phyloP scores from a whole-genome alignment of 2,113 vertebrate genomes.

The Tylochromis polylepis region DNA sequence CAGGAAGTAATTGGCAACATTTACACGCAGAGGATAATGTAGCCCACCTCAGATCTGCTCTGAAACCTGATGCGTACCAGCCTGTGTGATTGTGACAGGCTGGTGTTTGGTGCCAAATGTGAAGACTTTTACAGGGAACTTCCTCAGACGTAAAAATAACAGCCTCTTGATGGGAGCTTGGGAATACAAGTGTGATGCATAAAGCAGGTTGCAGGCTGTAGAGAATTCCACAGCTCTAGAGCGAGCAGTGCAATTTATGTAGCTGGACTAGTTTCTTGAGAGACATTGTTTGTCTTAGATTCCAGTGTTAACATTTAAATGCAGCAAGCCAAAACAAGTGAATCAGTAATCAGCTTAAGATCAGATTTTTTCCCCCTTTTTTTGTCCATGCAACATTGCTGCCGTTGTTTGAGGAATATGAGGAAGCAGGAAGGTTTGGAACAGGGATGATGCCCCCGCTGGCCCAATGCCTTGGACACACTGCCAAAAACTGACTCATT shows the following conservation, averaged over 20 bases:
- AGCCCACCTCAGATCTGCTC: neutral
- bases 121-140: neutral
- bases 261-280: neutral
- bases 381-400: neutral
- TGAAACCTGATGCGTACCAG: neutral
- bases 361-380: neutral
- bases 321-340: neutral
- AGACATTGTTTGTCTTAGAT: neutral
- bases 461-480: neutral
- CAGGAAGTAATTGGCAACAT: neutral
- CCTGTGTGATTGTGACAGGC: neutral
- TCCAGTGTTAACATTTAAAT: neutral
- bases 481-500: slow-evolving; percentile 1
- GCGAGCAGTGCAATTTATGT: neutral
- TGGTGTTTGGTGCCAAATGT: neutral
- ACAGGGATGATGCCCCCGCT: neutral
- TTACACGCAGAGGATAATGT: neutral
- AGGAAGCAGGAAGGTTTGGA: neutral
- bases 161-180: neutral
- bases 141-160: neutral
- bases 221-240: neutral
- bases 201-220: neutral
- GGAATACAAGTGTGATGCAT: neutral
- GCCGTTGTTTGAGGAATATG: neutral
- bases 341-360: neutral